Base-by-base conservation (phyloP, 2,797 vertebrate genomes). In the Sternotherus odoratus region DNA sequence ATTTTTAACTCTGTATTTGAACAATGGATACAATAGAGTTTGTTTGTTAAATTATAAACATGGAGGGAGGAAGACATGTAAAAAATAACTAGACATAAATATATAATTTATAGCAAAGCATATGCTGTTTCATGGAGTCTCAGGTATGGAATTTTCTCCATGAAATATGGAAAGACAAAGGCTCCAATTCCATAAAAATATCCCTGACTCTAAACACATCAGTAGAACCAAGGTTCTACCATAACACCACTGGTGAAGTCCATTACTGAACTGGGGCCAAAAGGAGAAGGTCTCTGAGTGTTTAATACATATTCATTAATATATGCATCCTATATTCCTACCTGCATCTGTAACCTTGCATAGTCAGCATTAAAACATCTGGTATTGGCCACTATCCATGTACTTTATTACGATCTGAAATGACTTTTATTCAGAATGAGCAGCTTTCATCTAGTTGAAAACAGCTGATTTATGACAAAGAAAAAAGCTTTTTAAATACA, bases 41-140 rank as follows among this genome's bases (percentile, higher is more conserved):
- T 69, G 46, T 13, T 56, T 95, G 79, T 88, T 56, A 92, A 54
- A 79, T 69, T 91, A 81, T 85, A 93, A 78, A 28, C 36, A 53
- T 6, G 23, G 51, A 77, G 30, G 51, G 51, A 83, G 78, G 16
- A 8, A 36, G 79, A 77, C 50, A 49, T n/a, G 15, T 21, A 79
- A 50, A 77, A 93, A 86, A 87, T 48, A 50, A 36, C 74, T 87
- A 17, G 50, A 86, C 88, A 28, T 5, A 2, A 96, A 95, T 92
- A 94, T 92, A 83, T 5, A 6, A 6, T 78, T 75, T 90, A 50
- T 95, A 89, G 49, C 28, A n/a, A 94, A 49, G 95, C 90, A 89
- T 43, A 43, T 43, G 3, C 84, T 80, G 36, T 54, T 69, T 90
- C 82, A 91, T 87, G 88, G 92, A 88, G 48, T 56, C 46, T 78